phyloP scores from a whole-genome alignment of 2,888 invertebrate species.

The Timema podura region DNA sequence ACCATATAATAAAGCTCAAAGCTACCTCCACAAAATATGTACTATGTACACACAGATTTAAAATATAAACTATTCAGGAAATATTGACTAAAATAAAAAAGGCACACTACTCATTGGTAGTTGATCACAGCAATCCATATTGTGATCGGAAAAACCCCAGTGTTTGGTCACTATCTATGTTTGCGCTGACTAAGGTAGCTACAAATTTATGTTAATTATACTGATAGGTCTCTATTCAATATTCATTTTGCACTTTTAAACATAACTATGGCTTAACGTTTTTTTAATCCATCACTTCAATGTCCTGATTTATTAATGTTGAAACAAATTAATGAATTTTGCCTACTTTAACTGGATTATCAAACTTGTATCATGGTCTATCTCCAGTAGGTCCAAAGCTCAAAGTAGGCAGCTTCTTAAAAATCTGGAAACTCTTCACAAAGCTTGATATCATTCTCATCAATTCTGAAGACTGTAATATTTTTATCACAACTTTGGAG shows the following conservation, averaged over 20 bases:
- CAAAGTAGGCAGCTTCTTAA: conserved; percentile 6
- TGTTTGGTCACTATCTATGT: too few relatives aligned
- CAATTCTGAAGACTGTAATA: conserved; percentile 8
- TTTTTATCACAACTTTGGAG: conserved; percentile 10
- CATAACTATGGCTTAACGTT: not conserved
- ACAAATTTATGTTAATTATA: too few relatives aligned
- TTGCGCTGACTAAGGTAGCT: too few relatives aligned
- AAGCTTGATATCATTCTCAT: conserved; percentile 1
- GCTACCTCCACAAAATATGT: not conserved
- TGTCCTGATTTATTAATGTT: too few relatives aligned
- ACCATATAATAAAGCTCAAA: not conserved
- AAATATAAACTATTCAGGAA: not conserved
- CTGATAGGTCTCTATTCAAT: too few relatives aligned
- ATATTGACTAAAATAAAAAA: too few relatives aligned
- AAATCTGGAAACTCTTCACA: conserved; percentile 10
- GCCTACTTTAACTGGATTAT: conserved; percentile 1
- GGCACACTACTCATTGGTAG: too few relatives aligned
- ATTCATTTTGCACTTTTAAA: too few relatives aligned
- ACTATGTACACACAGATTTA: not conserved
- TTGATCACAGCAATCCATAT: too few relatives aligned
- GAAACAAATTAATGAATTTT: not conserved
- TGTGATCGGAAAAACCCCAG: too few relatives aligned
- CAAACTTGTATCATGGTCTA: not conserved
- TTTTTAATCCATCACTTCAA: too few relatives aligned
- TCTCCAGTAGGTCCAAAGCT: conserved; percentile 5